These are phyloP conservation scores for Sturmia bella DNA, from an alignment of 2,888 invertebrate species.

Conservation along the genomic window DNA sequence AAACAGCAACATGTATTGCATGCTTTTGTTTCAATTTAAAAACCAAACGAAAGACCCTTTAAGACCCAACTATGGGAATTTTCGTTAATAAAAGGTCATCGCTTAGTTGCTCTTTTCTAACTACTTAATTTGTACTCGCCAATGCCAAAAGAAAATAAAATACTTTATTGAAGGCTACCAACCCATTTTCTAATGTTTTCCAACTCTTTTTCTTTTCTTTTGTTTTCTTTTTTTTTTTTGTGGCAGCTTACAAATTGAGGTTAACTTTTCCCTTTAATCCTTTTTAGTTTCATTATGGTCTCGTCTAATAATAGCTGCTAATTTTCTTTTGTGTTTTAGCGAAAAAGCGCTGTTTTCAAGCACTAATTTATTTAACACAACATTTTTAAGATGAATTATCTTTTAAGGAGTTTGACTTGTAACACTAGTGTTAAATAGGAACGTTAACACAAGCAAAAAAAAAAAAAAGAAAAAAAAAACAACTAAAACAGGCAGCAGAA, in stretches of 20 bases:
- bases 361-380: constrained; percentile 48
- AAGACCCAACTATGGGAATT: background rate
- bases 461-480: background rate
- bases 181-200: constrained; percentile 30
- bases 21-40: background rate
- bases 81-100: constrained; percentile 1
- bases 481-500: background rate
- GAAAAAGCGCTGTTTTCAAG: background rate
- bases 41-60: background rate
- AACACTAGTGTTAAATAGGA: constrained; percentile 23
- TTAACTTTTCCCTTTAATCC: constrained; percentile 65
- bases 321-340: constrained; percentile 17
- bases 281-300: constrained; percentile 4
- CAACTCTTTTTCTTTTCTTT: too few relatives aligned
- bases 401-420: constrained; percentile 55
- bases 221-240: constrained; percentile 8
- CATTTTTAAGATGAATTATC: constrained; percentile 54
- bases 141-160: background rate
- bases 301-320: background rate
- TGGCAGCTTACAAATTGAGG: constrained; percentile 51
- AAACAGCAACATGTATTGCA: too few relatives aligned
- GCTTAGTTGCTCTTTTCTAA: background rate
- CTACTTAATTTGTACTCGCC: background rate
- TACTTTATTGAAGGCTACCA: background rate
- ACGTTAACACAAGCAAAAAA: background rate